Base-by-base conservation (phyloP, 2,888 invertebrate genomes). In the Netelia inedita region DNA sequence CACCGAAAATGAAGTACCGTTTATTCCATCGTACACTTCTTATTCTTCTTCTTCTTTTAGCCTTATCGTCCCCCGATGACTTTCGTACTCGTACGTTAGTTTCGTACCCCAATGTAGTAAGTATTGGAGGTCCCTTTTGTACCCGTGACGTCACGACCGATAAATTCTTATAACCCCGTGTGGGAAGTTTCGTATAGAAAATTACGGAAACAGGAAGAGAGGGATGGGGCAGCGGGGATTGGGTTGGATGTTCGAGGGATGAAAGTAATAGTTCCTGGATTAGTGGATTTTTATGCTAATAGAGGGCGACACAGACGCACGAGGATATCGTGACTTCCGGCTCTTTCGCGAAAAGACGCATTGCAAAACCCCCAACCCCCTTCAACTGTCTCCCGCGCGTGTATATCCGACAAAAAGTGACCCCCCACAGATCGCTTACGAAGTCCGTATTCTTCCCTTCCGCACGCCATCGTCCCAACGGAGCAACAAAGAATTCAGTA, bases 221-320 rank as follows among this genome's bases (percentile, higher is more conserved):
- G 46, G 11, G 46, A 6, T 10, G 14, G 46, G 1, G 5, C 43
- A 46, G 14, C 0, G 46, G 14, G 14, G 14, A 6, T 14, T 46
- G 14, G 14, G 46, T 14, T 10, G 14, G 14, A 14, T 14, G 14
- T 2, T 14, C 46, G 11, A 14, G 46, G 14, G 11, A 14, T 10
- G 14, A 57, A 63, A 65, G 82, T 61, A 75, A 85, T 75, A 61
- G 85, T 75, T 74, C 84, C 78, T 69, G 89, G 87, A 90, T 90
- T 88, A 89, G 89, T 87, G 88, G 83, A 91, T 90, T 91, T 91
- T 92, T 91, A 91, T 91, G 92, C 85, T 89, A 90, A 92, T 91
- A 85, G 43, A 61, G 68, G 10, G 6, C 11, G 14, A 10, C 57
- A 19, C 57, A 59, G 28, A 74, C 65, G 65, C 21, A 68, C 23